Evolutionary conservation across 92 coral and sea anemone genomes (phyloP).

Genomic region (Galaxea fascicularis): DNA sequence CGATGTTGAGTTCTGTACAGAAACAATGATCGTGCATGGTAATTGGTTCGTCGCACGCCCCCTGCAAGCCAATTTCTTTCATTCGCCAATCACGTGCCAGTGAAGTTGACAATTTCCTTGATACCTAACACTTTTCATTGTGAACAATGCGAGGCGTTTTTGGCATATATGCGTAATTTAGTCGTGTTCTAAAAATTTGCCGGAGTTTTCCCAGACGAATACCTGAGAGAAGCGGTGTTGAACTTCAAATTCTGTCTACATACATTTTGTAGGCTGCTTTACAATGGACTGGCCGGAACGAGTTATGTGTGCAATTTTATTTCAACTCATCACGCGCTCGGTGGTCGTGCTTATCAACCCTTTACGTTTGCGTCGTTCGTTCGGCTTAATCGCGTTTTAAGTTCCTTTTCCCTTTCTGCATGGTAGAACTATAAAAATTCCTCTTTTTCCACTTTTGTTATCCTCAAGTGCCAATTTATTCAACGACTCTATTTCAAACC

Average conservation of each 20-base stretch:
- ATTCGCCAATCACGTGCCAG: constrained; percentile 83
- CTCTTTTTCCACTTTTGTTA: not conserved
- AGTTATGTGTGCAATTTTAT: constrained; percentile 1
- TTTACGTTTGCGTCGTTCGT: constrained; percentile 11
- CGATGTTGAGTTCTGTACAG: constrained; percentile 83
- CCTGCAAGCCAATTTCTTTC: constrained; percentile 68
- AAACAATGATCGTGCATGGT: constrained; percentile 85
- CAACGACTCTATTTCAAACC: constrained; percentile 7
- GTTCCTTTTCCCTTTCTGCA: constrained; percentile 13
- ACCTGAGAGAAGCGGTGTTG: not conserved
- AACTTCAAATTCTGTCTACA: not conserved
- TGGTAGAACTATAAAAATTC: constrained; percentile 3
- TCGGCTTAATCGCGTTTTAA: constrained; percentile 19
- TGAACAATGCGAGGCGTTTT: constrained; percentile 61
- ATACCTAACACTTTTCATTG: constrained; percentile 80
- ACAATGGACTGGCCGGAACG: constrained; percentile 2
- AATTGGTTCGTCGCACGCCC: constrained; percentile 91
- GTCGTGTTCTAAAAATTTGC: constrained; percentile 20
- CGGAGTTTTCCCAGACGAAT: constrained; percentile 42
- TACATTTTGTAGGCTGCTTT: not conserved
- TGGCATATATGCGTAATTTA: constrained; percentile 31
- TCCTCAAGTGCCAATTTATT: constrained; percentile 32
- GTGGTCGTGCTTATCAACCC: not conserved
- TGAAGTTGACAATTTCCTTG: constrained; percentile 80
- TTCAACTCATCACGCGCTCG: constrained; percentile 1